A percentile compares a stretch with the other conserved stretches of the same genome.
These are phyloP conservation scores for Halocaridina rubra DNA, from an alignment of 2,888 invertebrate genomes.

Conservation along the genomic window DNA sequence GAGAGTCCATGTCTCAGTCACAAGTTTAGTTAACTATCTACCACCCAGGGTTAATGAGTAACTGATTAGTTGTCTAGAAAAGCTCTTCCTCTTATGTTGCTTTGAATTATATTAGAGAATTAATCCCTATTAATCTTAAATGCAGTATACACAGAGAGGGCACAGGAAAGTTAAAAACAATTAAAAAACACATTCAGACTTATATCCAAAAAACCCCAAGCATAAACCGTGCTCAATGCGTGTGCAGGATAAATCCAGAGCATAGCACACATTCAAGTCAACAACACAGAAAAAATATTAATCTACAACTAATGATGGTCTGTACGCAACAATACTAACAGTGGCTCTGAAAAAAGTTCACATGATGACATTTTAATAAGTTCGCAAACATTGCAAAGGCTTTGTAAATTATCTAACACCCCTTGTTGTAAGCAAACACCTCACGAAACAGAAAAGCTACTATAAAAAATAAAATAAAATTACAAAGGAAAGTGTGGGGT, in stretches of 20 bases:
- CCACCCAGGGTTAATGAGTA: slow-evolving; percentile 59
- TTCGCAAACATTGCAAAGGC: neutral
- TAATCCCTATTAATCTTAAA: slow-evolving; percentile 60
- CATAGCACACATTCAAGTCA: slow-evolving; percentile 63
- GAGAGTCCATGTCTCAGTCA: slow-evolving; percentile 52
- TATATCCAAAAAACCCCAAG: slow-evolving; percentile 61
- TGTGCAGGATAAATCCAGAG: slow-evolving; percentile 61
- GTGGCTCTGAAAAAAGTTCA: slow-evolving; percentile 53
- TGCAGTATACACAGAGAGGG: slow-evolving; percentile 61
- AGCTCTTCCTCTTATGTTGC: slow-evolving; percentile 59
- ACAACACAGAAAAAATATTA: slow-evolving; percentile 60
- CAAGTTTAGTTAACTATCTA: slow-evolving; percentile 60
- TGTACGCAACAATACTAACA: slow-evolving; percentile 58
- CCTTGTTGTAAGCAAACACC: neutral
- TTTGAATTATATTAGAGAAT: slow-evolving; percentile 57
- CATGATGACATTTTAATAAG: slow-evolving; percentile 49
- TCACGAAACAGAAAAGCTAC: slow-evolving; percentile 11
- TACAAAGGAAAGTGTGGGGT: slow-evolving; percentile 7
- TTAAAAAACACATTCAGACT: slow-evolving; percentile 60
- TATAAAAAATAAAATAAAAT: slow-evolving; percentile 29
- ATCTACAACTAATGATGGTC: slow-evolving; percentile 58
- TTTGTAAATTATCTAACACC: neutral
- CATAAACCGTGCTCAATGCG: slow-evolving; percentile 62
- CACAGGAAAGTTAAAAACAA: slow-evolving; percentile 61
- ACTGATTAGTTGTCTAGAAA: slow-evolving; percentile 58